Percentiles rank a stretch among this genome's conserved stretches.
These are phyloP conservation scores for Cantharis lateralis DNA, from an alignment of 2,888 invertebrate species.

Conservation along the genomic window DNA sequence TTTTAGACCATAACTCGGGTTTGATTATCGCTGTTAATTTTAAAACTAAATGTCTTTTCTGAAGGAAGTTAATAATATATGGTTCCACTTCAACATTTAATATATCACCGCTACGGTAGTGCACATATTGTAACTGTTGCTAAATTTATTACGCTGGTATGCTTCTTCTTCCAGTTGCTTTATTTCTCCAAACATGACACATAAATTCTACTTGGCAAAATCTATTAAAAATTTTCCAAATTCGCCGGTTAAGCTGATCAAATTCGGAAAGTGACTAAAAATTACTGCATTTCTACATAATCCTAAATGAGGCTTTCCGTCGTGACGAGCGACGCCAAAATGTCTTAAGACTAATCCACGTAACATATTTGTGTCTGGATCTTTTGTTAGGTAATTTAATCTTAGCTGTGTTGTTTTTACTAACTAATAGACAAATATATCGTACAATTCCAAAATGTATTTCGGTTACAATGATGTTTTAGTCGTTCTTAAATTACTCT, in stretches of 20 bases:
- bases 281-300: background rate
- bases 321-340: constrained; percentile 21
- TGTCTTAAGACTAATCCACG: constrained; percentile 28
- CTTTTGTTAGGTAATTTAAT: constrained; percentile 37
- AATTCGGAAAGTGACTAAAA: constrained; percentile 23
- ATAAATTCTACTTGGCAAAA: background rate
- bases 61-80: background rate
- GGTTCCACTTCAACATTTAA: background rate
- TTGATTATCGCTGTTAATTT: background rate
- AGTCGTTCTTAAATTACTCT: background rate
- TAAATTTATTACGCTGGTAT: background rate
- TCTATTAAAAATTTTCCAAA: background rate
- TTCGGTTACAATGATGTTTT: background rate
- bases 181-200: background rate
- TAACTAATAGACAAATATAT: background rate
- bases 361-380: constrained; percentile 30
- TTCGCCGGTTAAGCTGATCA: too few relatives aligned
- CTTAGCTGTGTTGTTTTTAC: constrained; percentile 32
- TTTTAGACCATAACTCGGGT: background rate
- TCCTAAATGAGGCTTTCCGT: background rate
- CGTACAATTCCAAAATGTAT: background rate
- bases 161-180: background rate
- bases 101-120: background rate
- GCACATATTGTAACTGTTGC: background rate
- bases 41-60: background rate